phyloP scores from a whole-genome alignment of 2,797 vertebrate genomes.

The Echiichthys vipera region DNA sequence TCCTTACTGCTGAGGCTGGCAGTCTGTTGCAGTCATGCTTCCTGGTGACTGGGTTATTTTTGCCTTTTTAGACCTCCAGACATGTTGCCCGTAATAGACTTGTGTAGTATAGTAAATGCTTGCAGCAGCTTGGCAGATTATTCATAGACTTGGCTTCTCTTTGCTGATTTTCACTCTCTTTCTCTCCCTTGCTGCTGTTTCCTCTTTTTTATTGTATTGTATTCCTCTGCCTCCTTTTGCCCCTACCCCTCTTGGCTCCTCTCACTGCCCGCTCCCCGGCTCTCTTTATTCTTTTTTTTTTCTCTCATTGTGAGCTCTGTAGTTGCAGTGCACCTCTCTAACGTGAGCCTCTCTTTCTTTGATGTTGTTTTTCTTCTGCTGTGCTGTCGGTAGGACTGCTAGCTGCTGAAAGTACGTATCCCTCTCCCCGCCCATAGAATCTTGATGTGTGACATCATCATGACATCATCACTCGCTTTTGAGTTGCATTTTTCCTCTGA shows the following conservation, averaged over 20 bases:
- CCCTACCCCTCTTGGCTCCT: not conserved
- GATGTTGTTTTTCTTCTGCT: conserved; percentile 79
- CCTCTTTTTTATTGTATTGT: no score
- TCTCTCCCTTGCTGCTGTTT: not conserved
- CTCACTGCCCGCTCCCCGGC: not conserved
- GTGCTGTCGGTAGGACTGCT: conserved; percentile 96
- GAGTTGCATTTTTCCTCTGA: conserved; percentile 13
- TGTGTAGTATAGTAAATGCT: conserved; percentile 2
- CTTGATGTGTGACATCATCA: conserved; percentile 34
- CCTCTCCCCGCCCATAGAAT: conserved; percentile 44
- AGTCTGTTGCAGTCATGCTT: conserved; percentile 49
- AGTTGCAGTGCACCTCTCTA: conserved; percentile 56
- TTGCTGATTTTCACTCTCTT: conserved; percentile 6
- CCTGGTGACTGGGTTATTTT: conserved; percentile 45
- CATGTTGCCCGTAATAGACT: conserved; percentile 2
- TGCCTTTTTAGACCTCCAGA: conserved; percentile 29
- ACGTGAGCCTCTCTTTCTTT: conserved; percentile 70
- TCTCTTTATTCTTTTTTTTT: not conserved
- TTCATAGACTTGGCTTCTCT: conserved; percentile 30
- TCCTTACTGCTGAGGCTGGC: conserved; percentile 53
- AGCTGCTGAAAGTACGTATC: conserved; percentile 99
- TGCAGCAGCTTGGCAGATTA: conserved; percentile 23
- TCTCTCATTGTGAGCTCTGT: conserved; percentile 16
- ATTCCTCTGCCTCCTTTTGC: not conserved
- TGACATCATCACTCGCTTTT: conserved; percentile 37